These are phyloP conservation scores for Petrocephalus schoutedeni DNA, from an alignment of 2,797 vertebrate genomes.

Conservation along the genomic window DNA sequence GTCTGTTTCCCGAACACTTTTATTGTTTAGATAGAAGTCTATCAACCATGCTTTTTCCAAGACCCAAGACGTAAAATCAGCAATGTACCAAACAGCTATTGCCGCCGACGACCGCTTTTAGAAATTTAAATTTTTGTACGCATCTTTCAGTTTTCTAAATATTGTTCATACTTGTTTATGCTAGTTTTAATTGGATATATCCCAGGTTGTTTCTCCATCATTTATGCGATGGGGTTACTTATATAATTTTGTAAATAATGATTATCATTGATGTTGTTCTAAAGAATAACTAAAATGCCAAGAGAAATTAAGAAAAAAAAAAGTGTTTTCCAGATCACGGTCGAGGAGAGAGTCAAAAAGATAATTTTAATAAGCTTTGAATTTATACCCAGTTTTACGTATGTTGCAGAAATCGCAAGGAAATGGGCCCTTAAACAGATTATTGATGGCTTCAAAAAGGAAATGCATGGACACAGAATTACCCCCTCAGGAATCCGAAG, in stretches of 20 bases:
- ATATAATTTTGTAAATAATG: neutral
- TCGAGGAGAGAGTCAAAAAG: neutral
- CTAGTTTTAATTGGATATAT: neutral
- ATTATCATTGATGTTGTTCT: neutral
- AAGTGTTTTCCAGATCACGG: neutral
- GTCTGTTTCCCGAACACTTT: constrained; percentile 1
- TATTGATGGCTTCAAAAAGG: constrained; percentile 73
- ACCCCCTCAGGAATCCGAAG: constrained; percentile 88
- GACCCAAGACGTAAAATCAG: neutral
- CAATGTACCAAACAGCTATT: neutral
- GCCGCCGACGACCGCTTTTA: neutral
- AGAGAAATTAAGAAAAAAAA: neutral
- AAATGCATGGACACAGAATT: constrained; percentile 80
- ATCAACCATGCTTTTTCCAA: constrained; percentile 5
- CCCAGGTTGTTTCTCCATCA: neutral
- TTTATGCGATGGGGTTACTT: neutral
- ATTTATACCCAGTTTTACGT: constrained; percentile 31
- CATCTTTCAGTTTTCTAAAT: neutral
- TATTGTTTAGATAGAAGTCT: neutral
- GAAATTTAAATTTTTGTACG: neutral
- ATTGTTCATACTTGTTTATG: neutral
- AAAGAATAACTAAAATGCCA: neutral
- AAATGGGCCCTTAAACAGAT: constrained; percentile 76
- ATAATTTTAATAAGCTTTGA: neutral
- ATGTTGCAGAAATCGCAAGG: constrained; percentile 76